phyloP scores from a whole-genome alignment of 1,140 invertebrate species.

The Drosophila albomicans region DNA sequence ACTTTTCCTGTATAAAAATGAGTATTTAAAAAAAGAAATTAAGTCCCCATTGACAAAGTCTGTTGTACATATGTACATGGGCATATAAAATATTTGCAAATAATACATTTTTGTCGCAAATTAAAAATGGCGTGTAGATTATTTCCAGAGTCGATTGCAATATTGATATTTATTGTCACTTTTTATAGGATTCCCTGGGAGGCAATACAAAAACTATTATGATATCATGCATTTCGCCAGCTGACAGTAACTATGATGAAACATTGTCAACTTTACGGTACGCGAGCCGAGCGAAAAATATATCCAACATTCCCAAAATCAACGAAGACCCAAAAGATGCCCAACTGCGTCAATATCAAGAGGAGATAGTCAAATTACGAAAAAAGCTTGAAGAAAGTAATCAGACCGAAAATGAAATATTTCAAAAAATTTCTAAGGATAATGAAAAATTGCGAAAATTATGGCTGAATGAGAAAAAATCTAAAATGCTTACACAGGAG shows the following conservation, averaged over 20 bases:
- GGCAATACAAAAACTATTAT: conserved; percentile 97
- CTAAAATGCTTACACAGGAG: conserved; percentile 73
- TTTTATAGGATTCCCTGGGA: conserved; percentile 92
- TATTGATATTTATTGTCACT: background rate
- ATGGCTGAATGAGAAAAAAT: conserved; percentile 61
- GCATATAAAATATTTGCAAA: too few relatives aligned
- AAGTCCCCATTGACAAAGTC: too few relatives aligned
- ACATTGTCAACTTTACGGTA: conserved; percentile 94
- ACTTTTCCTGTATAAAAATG: too few relatives aligned
- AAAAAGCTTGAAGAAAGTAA: conserved; percentile 87
- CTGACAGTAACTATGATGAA: conserved; percentile 95
- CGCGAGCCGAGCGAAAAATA: conserved; percentile 96
- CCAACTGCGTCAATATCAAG: conserved; percentile 93
- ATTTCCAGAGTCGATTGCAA: too few relatives aligned
- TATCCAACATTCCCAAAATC: conserved; percentile 95
- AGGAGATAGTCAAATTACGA: conserved; percentile 92
- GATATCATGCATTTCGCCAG: conserved; percentile 96
- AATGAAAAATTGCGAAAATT: conserved; percentile 1
- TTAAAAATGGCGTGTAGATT: too few relatives aligned
- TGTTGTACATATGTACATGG: too few relatives aligned
- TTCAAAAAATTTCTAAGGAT: background rate
- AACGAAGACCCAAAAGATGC: conserved; percentile 98
- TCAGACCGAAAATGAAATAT: conserved; percentile 7
- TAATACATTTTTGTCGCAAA: too few relatives aligned
- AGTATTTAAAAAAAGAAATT: too few relatives aligned